Evolutionary conservation across 2,888 invertebrate species (phyloP).

Genomic region (Pheosia gnoma): DNA sequence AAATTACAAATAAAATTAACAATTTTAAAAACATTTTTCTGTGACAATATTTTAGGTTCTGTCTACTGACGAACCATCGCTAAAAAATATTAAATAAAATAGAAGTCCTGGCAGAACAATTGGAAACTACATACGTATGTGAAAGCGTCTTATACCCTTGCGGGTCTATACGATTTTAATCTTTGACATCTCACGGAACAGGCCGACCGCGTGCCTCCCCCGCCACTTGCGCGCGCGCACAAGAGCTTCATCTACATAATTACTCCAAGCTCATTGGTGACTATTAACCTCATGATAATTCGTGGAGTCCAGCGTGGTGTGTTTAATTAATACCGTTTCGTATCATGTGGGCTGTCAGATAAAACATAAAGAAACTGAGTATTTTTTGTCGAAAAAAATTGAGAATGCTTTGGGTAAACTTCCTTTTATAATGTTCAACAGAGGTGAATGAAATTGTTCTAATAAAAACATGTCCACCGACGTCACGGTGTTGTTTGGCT

Average conservation of each 20-base stretch:
- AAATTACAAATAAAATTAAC: too few species aligned
- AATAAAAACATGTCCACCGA: conserved; percentile 38
- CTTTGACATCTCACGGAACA: conserved; percentile 32
- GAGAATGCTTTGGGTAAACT: conserved; percentile 38
- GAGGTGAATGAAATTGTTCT: conserved; percentile 40
- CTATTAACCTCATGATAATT: conserved; percentile 82
- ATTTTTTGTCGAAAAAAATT: conserved; percentile 39
- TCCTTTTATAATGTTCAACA: conserved; percentile 40
- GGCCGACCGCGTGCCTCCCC: conserved; percentile 41
- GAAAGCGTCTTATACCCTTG: neutral
- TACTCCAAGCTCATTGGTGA: conserved; percentile 82
- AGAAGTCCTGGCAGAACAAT: too few species aligned
- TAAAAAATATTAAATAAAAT: too few species aligned
- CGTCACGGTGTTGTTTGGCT: conserved; percentile 28
- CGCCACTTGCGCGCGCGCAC: conserved; percentile 62
- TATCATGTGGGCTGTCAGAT: conserved; percentile 80
- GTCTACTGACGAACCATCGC: too few species aligned
- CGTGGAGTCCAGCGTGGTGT: conserved; percentile 66
- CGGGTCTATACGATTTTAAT: neutral
- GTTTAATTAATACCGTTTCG: conserved; percentile 79
- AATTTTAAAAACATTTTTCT: too few species aligned
- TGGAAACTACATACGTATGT: too few species aligned
- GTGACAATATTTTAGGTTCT: too few species aligned
- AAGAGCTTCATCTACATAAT: conserved; percentile 80
- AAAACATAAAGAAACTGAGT: conserved; percentile 70